Evolutionary conservation across 1,140 invertebrate genomes (phyloP), one percentile per base, ranked within the genome.

Genomic region (Drosophila pseudoananassae): DNA sequence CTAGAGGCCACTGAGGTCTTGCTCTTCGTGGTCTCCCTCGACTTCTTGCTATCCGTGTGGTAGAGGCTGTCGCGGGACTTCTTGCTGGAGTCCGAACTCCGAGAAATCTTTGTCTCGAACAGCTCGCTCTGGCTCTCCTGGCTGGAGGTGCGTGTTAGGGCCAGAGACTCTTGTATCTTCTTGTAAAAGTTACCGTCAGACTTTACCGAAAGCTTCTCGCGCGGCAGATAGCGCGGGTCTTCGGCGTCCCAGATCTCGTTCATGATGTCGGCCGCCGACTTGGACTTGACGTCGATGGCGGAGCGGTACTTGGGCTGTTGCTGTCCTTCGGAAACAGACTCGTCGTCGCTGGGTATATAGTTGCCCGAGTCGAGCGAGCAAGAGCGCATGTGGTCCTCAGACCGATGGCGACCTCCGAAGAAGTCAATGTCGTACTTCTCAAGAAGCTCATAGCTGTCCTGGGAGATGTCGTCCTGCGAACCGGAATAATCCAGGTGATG

Each of bases 371-470:
- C 95, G 25, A 95, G 91, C 49, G 94, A 95, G 80, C 94, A 95
- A 23, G 94, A 95, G 70, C 94, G 93, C 45, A 93, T 93, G 69
- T 93, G 92, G 25, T 92, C 92, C 55, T 92, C 91, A 3, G 90
- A 90, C 5, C 85, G 79, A 4, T 79, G 72, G 17, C 85, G 85
- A 23, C 81, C 84, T 59, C 92, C 92, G 45, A 93, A 93, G 65
- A 92, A 92, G 78, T 95, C 94, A 85, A 94, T 94, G 75, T 95
- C 94, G 66, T 94, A 94, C 72, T 95, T 94, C 91, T 97, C 96
- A 43, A 97, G 93, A 12, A 97, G 91, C 84, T 98, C 97, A 91
- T 97, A 98, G 72, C 96, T 97, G 91, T 97, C 97, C 91, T 97
- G 97, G 9, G 96, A 97, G 4, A 97, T 92, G 92, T 98, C 96